Evolutionary conservation across 2,888 invertebrate genomes (phyloP), one percentile per base, ranked within the genome.

Genomic region (Cataglyphis cursor): DNA sequence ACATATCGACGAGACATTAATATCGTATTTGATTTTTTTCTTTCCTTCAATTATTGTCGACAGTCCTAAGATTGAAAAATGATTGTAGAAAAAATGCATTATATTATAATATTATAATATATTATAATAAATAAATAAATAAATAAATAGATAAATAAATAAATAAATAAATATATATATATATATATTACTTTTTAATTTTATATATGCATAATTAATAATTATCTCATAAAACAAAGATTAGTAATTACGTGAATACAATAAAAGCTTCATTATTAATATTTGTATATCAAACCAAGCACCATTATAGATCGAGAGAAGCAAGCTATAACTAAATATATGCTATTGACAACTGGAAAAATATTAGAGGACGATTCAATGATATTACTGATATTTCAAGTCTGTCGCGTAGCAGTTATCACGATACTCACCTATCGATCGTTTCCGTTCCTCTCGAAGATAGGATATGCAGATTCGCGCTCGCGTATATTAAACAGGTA

Each of bases 321-420:
- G 35, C n/a, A 48, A 48, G 35, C 15, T 21, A 18, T 15, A 48
- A 15, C 6, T n/a, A 51, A 51, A 38, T 24, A 18, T 10, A 3
- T 31, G 8, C 8, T 51, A 38, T 64, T 75, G 64, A 31, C 48
- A 64, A 62, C 64, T 15, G 62, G 12, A 18, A 51, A 54, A 64
- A 64, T 51, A 24, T 18, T n/a, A 44, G 35, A 15, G n/a, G 5
- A 51, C 35, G 64, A 35, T 48, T 62, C 62, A n/a, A 51, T 48
- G 81, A 65, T 84, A 88, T 83, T 84, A 54, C 28, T 38, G n/a
- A 31, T 64, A 74, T 72, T 83, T 82, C 64, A 73, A 84, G 70
- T 51, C 72, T 70, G 87, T 88, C 81, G 87, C 88, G 59, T 83
- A 72, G 89, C 82, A 87, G 80, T 89, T 87, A 89, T 89, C 88